These are phyloP conservation scores for Amphimallon solstitiale DNA, from an alignment of 2,888 invertebrate species.

Conservation along the genomic window DNA sequence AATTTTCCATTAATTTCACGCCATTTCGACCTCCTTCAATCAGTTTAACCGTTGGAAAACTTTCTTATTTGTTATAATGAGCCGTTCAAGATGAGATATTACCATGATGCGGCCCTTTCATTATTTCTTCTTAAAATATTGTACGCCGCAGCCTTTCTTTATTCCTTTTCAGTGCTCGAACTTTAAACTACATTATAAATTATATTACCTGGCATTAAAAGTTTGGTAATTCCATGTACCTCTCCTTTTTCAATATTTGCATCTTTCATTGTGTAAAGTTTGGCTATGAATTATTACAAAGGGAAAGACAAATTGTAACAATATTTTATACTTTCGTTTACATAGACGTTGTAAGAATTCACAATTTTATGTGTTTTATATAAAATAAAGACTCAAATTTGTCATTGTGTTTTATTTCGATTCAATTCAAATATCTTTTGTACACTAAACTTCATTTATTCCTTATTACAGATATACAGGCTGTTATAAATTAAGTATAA, in stretches of 20 bases:
- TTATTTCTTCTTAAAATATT: constrained; percentile 1
- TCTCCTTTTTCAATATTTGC: constrained; percentile 8
- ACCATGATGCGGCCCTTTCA: not conserved
- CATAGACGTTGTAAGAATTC: constrained; percentile 39
- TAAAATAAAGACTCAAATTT: constrained; percentile 40
- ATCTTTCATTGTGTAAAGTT: not conserved
- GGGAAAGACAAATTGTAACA: constrained; percentile 8
- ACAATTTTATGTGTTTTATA: constrained; percentile 42
- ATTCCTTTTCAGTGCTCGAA: not conserved
- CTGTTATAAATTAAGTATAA: too few species aligned
- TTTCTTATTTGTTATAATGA: constrained; percentile 21
- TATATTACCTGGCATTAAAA: constrained; percentile 27
- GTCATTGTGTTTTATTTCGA: not conserved
- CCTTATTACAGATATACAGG: too few species aligned
- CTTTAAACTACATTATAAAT: constrained; percentile 30
- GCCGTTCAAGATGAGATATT: constrained; percentile 16
- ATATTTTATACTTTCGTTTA: constrained; percentile 26
- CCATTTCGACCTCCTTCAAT: not conserved
- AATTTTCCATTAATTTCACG: constrained; percentile 9
- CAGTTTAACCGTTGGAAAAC: constrained; percentile 2
- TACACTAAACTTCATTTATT: too few species aligned
- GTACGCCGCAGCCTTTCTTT: not conserved
- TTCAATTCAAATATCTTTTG: too few species aligned
- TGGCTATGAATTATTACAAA: constrained; percentile 13
- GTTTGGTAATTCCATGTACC: constrained; percentile 28